A percentile compares a stretch with the other conserved stretches of the same genome.
Conservation (phyloP, 2,113 vertebrate species). For the Alaudala cheleensis region DNA sequence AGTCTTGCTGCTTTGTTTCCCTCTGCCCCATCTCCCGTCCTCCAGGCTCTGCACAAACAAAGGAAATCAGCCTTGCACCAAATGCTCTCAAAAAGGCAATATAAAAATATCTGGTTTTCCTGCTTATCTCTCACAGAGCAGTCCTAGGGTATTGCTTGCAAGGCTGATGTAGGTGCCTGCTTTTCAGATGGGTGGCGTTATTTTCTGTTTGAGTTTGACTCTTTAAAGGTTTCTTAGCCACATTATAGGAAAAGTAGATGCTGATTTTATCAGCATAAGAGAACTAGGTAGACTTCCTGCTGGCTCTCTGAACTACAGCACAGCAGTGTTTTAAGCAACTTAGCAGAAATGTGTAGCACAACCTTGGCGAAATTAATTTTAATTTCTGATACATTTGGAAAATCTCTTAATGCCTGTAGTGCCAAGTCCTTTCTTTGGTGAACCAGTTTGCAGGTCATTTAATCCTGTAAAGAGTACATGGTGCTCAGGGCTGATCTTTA, state of each 20-base stretch:
- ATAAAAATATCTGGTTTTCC: conserved; percentile 35
- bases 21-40: neutral
- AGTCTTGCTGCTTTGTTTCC: neutral
- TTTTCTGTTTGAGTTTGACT: neutral
- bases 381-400: conserved; percentile 30
- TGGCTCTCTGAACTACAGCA: neutral
- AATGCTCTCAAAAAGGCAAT: neutral
- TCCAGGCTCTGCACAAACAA: conserved; percentile 20
- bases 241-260: neutral
- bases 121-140: neutral
- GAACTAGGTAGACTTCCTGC: neutral
- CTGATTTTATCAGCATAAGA: neutral
- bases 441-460: neutral
- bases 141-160: neutral
- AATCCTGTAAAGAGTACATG: neutral
- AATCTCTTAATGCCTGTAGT: neutral
- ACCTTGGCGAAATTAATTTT: neutral
- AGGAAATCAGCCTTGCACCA: conserved; percentile 21
- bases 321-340: neutral
- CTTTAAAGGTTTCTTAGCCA: neutral
- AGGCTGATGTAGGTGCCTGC: neutral
- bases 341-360: neutral
- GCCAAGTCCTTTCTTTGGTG: neutral
- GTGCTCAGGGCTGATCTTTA: neutral
- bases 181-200: neutral